Conservation (phyloP, 1,140 invertebrate species). For the Drosophila azteca region DNA sequence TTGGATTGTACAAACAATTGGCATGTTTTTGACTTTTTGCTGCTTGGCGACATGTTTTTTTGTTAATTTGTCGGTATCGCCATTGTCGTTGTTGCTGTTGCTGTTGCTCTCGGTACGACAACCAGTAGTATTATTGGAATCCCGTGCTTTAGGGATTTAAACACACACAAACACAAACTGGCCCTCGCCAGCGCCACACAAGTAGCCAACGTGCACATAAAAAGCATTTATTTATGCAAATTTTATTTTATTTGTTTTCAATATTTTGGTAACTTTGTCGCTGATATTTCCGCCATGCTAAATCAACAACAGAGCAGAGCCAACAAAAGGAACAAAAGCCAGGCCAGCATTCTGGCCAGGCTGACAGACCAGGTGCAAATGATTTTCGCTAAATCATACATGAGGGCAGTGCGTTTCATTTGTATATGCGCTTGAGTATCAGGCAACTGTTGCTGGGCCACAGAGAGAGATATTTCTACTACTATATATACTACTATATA, state of each 20-base stretch:
- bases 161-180: slow-evolving; percentile 18
- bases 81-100: slow-evolving; percentile 41
- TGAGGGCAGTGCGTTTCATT: slow-evolving; percentile 8
- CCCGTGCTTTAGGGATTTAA: slow-evolving; percentile 77
- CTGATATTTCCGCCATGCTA: slow-evolving; percentile 77
- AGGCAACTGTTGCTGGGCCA: background rate
- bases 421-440: background rate
- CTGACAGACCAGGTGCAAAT: slow-evolving; percentile 67
- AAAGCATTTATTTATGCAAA: slow-evolving; percentile 79
- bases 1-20: slow-evolving; percentile 64
- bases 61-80: slow-evolving; percentile 72
- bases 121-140: slow-evolving; percentile 56
- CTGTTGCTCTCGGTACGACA: too few species aligned
- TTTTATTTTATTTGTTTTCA: slow-evolving; percentile 82
- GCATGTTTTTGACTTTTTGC: slow-evolving; percentile 71
- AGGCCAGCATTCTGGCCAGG: slow-evolving; percentile 29
- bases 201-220: slow-evolving; percentile 12
- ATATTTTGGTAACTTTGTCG: slow-evolving; percentile 81
- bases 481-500: too few species aligned
- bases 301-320: slow-evolving; percentile 58
- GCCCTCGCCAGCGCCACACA: background rate
- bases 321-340: slow-evolving; percentile 61
- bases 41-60: slow-evolving; percentile 64
- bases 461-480: too few species aligned
- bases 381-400: slow-evolving; percentile 64